Conservation (phyloP, 2,797 vertebrate genomes). For the Amniataba percoides region DNA sequence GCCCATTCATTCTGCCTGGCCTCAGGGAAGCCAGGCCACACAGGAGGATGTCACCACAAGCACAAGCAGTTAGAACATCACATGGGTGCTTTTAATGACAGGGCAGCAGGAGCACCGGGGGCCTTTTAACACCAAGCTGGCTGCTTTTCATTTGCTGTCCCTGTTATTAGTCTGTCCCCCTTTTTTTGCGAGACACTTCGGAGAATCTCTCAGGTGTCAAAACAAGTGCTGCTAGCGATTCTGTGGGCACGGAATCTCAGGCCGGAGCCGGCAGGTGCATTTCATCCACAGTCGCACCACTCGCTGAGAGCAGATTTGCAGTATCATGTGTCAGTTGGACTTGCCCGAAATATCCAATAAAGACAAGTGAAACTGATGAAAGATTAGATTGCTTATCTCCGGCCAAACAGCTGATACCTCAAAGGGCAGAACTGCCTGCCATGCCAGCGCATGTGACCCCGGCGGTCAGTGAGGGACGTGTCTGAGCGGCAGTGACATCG, state of each 20-base stretch:
- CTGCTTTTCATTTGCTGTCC: slow-evolving; percentile 15
- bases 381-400: slow-evolving; percentile 11
- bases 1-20: slow-evolving; percentile 57
- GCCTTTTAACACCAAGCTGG: slow-evolving; percentile 12
- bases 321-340: neutral
- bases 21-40: slow-evolving; percentile 44
- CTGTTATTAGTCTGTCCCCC: neutral
- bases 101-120: slow-evolving; percentile 31
- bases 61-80: slow-evolving; percentile 57
- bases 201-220: neutral
- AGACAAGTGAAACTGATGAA: neutral
- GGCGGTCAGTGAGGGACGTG: slow-evolving; percentile 16
- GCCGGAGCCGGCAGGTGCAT: neutral
- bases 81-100: slow-evolving; percentile 54
- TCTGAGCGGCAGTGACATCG: slow-evolving; percentile 18
- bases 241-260: too few species aligned
- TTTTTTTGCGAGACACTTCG: neutral
- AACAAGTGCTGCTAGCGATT: neutral
- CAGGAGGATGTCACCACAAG: slow-evolving; percentile 49
- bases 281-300: neutral
- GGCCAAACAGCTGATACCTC: neutral
- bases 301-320: neutral
- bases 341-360: neutral
- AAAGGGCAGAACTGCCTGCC: neutral
- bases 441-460: neutral